These are phyloP conservation scores for Oreochromis aureus DNA, from an alignment of 2,113 vertebrate species.

Conservation along the genomic window DNA sequence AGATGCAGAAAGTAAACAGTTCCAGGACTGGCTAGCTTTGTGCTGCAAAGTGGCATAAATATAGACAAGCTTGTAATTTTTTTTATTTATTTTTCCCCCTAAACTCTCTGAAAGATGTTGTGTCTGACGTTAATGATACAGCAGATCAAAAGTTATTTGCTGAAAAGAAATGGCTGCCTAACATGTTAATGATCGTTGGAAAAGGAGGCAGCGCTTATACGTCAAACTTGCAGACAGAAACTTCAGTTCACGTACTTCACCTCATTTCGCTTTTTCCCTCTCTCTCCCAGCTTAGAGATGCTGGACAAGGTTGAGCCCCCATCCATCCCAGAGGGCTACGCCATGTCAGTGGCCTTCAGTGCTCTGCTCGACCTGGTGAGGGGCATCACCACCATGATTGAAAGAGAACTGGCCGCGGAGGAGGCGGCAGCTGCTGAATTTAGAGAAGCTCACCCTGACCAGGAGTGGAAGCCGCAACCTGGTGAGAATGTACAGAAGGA, in stretches of 20 bases:
- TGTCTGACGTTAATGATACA: neutral
- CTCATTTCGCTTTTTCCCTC: neutral
- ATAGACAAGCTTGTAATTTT: neutral
- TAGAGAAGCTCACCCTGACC: slow-evolving; percentile 63
- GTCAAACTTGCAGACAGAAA: neutral
- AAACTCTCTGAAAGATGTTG: neutral
- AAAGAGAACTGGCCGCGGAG: slow-evolving; percentile 81
- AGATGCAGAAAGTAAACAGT: neutral
- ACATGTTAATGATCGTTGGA: neutral
- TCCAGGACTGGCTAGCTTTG: neutral
- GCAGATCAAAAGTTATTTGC: neutral
- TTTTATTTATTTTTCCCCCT: accelerated
- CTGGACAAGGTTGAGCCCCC: slow-evolving; percentile 98
- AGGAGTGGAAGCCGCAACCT: slow-evolving; percentile 74
- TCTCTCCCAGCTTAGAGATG: slow-evolving; percentile 86
- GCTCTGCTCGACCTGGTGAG: slow-evolving; percentile 94
- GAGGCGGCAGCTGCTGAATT: slow-evolving; percentile 63
- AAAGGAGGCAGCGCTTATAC: neutral
- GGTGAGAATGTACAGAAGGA: slow-evolving; percentile 65
- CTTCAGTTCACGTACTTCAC: neutral
- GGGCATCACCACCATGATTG: slow-evolving; percentile 95
- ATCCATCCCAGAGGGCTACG: slow-evolving; percentile 95
- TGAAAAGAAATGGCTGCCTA: neutral
- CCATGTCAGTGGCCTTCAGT: slow-evolving; percentile 97
- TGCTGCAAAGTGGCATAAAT: neutral